phyloP scores from a whole-genome alignment of 2,888 invertebrate species.

The Neoscelio sp. region DNA sequence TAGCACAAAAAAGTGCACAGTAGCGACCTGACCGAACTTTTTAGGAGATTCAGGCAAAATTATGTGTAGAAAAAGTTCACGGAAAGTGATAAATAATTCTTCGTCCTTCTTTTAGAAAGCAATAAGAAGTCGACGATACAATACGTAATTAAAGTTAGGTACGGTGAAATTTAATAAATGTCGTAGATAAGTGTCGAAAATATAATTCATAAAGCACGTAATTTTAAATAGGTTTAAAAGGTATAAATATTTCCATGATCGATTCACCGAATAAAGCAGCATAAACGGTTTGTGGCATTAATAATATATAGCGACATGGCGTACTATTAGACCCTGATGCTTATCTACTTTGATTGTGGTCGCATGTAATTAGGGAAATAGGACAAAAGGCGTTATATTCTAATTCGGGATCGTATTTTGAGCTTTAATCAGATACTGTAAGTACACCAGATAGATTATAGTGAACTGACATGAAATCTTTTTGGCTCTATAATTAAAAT shows the following conservation, averaged over 20 bases:
- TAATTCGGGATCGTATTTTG: constrained; percentile 52
- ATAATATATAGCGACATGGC: constrained; percentile 35
- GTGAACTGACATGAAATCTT: no score
- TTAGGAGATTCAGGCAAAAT: constrained; percentile 47
- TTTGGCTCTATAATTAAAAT: constrained; percentile 37
- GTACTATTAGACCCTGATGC: constrained; percentile 36
- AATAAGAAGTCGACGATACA: no score
- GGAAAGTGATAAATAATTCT: no score
- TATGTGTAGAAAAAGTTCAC: no score
- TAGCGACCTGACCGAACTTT: constrained; percentile 37
- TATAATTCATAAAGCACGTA: no score
- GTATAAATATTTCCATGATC: no score
- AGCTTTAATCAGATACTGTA: constrained; percentile 46
- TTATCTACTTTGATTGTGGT: constrained; percentile 58
- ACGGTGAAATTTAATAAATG: no score
- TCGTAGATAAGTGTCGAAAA: no score
- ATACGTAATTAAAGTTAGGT: no score
- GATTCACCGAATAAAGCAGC: constrained; percentile 19
- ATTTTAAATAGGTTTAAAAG: no score
- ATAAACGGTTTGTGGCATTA: constrained; percentile 35
- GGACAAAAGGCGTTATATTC: constrained; percentile 55
- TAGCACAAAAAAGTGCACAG: no score
- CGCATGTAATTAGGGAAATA: constrained; percentile 58
- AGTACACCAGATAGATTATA: constrained; percentile 37
- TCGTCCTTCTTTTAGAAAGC: no score